A percentile compares a stretch with the other conserved stretches of the same genome.
phyloP scores from a whole-genome alignment of 2,888 invertebrate genomes.

The Marasmarcha lunaedactyla region DNA sequence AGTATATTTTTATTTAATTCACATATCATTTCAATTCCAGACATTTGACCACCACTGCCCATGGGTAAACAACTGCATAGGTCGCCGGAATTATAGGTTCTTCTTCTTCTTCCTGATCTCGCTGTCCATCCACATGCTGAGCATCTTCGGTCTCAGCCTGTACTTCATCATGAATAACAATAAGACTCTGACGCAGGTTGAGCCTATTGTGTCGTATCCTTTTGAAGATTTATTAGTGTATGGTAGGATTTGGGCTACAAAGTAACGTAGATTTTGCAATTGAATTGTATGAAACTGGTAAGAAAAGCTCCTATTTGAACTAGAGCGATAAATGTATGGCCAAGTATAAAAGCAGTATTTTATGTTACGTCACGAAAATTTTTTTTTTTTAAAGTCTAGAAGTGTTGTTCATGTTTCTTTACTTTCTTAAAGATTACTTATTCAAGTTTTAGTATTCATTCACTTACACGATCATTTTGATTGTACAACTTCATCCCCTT shows the following conservation, averaged over 20 bases:
- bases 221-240: conserved; percentile 31
- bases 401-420: too few species aligned
- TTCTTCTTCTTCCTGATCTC: conserved; percentile 99
- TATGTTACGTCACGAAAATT: too few species aligned
- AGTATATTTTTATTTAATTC: too few species aligned
- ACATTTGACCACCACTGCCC: conserved; percentile 99
- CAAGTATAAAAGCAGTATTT: too few species aligned
- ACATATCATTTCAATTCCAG: conserved; percentile 65
- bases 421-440: too few species aligned
- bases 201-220: conserved; percentile 90
- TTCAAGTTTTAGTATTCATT: too few species aligned
- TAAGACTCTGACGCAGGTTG: conserved; percentile 81
- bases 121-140: conserved; percentile 96
- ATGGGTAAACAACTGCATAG: conserved; percentile 98
- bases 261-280: conserved; percentile 2
- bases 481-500: too few species aligned
- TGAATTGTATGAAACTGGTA: background rate
- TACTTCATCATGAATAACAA: conserved; percentile 91
- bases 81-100: conserved; percentile 96
- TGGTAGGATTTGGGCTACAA: background rate
- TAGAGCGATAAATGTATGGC: too few species aligned
- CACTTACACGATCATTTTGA: too few species aligned
- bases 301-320: too few species aligned
- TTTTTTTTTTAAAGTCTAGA: too few species aligned
- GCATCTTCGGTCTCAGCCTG: conserved; percentile 94